Evolutionary conservation across 2,113 vertebrate species (phyloP), one percentile per base, ranked within the genome.

Genomic region (Shinisaurus crocodilurus): DNA sequence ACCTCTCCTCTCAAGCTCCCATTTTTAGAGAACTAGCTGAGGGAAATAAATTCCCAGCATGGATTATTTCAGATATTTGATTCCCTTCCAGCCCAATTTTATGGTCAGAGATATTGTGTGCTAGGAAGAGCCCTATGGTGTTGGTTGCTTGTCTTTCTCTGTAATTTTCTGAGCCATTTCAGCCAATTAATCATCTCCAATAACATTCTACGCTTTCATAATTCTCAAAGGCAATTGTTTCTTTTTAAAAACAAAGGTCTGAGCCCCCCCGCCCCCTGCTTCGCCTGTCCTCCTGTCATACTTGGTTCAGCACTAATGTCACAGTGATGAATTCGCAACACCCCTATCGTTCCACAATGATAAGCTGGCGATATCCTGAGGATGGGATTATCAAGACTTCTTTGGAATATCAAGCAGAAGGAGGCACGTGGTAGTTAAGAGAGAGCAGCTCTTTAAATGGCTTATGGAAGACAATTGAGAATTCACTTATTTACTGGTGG

Each of bases 121-220:
- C 67, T 25, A 54, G 40, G 76, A 69, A 80, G 63, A 50, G 27
- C 43, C 43, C 80, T 37, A 9, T n/a, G 45, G 43, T 25, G 32
- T 50, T 74, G 18, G 5, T n/a, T 82, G 92, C 72, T 48, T 0
- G 0, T 85, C 57, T 85, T 79, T 79, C 86, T 82, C 63, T 15
- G 23, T 50, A 65, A n/a, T 90, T 92, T 81, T 60, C 34, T 86
- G 18, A 69, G n/a, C 72, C 43, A 40, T 92, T 87, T 69, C 67
- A 43, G 63, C 74, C 89, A 90, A 92, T 90, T 83, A 80, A 81
- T 76, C 81, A 83, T 0, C 6, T n/a, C 37, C 87, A 91, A 88
- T 75, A 54, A 65, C 77, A 54, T 81, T 79, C 81, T 79, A 57
- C 0, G 10, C 60, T 91, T 70, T 32, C 48, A 7, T 54, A 45